phyloP scores from a whole-genome alignment of 2,797 vertebrate species.

The Sebastes vulpes region DNA sequence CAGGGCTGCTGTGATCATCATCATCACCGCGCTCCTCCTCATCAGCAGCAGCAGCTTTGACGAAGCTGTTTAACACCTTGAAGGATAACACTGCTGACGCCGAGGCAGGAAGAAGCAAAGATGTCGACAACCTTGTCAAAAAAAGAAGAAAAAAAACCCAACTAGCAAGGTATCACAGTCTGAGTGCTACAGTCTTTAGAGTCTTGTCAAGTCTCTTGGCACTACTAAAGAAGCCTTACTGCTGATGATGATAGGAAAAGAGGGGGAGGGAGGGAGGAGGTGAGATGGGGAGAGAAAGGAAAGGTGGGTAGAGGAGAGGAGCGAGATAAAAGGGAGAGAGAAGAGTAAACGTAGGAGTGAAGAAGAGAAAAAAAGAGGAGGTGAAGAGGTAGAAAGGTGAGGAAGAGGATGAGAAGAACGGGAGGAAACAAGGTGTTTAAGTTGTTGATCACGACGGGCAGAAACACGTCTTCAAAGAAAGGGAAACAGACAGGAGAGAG shows the following conservation, averaged over 20 bases:
- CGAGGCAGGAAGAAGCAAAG: constrained; percentile 71
- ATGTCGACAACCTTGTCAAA: constrained; percentile 73
- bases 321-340: constrained; percentile 10
- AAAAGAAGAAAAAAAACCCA: constrained; percentile 14
- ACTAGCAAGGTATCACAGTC: constrained; percentile 62
- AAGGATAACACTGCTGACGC: constrained; percentile 74
- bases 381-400: constrained; percentile 52
- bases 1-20: constrained; percentile 61
- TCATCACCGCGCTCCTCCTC: constrained; percentile 67
- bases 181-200: constrained; percentile 68
- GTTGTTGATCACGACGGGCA: constrained; percentile 33
- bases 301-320: constrained; percentile 1
- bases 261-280: constrained; percentile 31
- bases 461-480: constrained; percentile 48
- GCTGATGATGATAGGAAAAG: constrained; percentile 55
- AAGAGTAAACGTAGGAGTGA: constrained; percentile 29
- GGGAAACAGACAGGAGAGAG: constrained; percentile 26
- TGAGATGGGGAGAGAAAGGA: constrained; percentile 15
- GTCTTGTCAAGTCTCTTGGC: constrained; percentile 73
- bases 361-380: background rate
- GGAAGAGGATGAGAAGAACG: constrained; percentile 28
- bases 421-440: constrained; percentile 53
- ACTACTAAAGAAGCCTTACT: constrained; percentile 63
- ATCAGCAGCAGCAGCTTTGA: constrained; percentile 68
- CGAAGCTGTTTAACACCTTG: constrained; percentile 76